phyloP scores from a whole-genome alignment of 1,140 invertebrate genomes.

The Drosophila mojavensis region DNA sequence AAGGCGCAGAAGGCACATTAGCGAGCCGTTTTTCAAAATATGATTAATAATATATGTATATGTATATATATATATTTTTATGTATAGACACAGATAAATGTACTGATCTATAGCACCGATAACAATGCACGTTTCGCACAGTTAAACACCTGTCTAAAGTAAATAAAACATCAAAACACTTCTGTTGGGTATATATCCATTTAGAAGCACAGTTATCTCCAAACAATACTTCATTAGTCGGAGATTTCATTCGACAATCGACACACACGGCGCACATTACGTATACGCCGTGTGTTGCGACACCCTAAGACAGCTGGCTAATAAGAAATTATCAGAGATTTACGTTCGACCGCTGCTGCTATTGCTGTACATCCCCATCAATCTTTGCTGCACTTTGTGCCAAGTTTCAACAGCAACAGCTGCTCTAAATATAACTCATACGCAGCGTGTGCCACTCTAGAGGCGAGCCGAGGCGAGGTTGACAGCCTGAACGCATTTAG shows the following conservation, averaged over 20 bases:
- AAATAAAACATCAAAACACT: too few relatives aligned
- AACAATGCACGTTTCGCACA: too few relatives aligned
- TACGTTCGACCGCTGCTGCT: background rate
- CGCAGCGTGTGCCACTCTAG: conserved; percentile 48
- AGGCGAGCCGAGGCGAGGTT: background rate
- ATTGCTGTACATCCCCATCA: conserved; percentile 17
- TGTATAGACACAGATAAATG: background rate
- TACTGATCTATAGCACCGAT: too few relatives aligned
- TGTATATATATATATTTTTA: background rate
- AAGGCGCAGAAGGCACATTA: conserved; percentile 29
- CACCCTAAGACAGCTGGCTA: conserved; percentile 65
- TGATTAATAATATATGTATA: background rate
- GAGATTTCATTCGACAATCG: background rate
- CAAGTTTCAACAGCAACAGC: conserved; percentile 16
- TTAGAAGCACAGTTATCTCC: background rate
- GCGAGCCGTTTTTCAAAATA: conserved; percentile 38
- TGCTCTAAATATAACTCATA: conserved; percentile 63
- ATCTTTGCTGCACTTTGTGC: conserved; percentile 25
- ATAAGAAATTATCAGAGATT: conserved; percentile 53
- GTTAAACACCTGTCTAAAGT: too few relatives aligned
- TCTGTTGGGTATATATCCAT: background rate
- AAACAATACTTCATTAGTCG: background rate
- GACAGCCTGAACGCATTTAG: conserved; percentile 35
- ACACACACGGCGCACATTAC: conserved; percentile 10
- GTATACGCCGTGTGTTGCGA: conserved; percentile 33